A percentile compares a stretch with the other conserved stretches of the same genome.
Evolutionary conservation across 2,113 vertebrate genomes (phyloP).

Genomic region (Loxodonta africana): DNA sequence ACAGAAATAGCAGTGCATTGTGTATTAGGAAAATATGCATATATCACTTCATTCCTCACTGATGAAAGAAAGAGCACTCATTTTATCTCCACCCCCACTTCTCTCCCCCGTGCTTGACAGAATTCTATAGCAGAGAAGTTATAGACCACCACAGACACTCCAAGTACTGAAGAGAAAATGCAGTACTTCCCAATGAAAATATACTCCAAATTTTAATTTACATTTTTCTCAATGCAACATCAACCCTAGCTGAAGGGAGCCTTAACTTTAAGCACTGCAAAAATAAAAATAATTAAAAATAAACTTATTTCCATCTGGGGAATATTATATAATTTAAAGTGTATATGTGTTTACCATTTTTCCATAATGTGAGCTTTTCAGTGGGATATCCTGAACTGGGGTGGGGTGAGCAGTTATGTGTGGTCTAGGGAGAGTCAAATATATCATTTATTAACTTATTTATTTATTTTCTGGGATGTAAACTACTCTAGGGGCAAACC

Average conservation of each 20-base stretch:
- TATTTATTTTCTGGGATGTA: neutral
- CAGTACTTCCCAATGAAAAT: slow-evolving; percentile 30
- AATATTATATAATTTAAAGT: neutral
- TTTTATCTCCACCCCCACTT: neutral
- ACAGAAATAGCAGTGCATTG: neutral
- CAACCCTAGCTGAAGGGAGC: neutral
- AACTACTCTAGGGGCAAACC: neutral
- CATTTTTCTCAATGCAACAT: neutral
- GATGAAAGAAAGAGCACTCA: neutral
- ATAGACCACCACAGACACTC: neutral
- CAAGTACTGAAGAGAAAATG: slow-evolving; percentile 29
- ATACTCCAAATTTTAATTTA: slow-evolving; percentile 28
- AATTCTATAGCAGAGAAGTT: neutral
- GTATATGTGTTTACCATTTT: neutral
- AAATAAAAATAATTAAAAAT: neutral
- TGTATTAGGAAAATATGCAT: slow-evolving; percentile 14
- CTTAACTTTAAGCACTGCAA: slow-evolving; percentile 16
- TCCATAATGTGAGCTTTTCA: neutral
- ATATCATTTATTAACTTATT: neutral
- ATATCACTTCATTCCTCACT: neutral
- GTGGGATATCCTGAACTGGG: neutral
- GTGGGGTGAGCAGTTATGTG: neutral
- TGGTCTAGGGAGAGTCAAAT: neutral
- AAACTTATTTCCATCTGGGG: neutral
- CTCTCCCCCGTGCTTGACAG: neutral